phyloP scores from a whole-genome alignment of 1,140 invertebrate genomes.

The Melanaphis sacchari region DNA sequence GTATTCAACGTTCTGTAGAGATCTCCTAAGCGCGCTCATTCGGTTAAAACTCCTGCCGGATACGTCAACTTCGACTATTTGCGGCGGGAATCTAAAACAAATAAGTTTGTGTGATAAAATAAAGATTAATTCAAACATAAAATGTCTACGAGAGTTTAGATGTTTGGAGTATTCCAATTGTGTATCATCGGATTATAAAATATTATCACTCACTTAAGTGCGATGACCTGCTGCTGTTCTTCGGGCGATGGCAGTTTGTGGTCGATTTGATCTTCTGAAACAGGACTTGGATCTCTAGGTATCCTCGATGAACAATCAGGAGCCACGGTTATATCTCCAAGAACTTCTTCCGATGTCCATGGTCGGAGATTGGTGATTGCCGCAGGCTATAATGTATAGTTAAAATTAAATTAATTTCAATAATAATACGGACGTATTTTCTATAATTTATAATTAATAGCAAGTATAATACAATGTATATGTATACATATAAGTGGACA shows the following conservation, averaged over 20 bases:
- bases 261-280: constrained; percentile 65
- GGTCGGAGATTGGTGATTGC: constrained; percentile 78
- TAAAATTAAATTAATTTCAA: not conserved
- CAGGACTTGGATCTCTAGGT: constrained; percentile 53
- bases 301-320: constrained; percentile 74
- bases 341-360: constrained; percentile 83
- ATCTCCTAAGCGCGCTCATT: constrained; percentile 83
- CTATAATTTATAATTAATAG: not conserved
- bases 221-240: constrained; percentile 80
- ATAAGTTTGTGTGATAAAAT: not conserved
- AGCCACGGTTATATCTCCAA: constrained; percentile 80
- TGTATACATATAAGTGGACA: not conserved
- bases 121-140: not conserved
- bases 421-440: too few relatives aligned
- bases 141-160: not conserved
- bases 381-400: constrained; percentile 72
- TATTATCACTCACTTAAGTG: constrained; percentile 73
- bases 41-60: constrained; percentile 84
- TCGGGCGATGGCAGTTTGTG: constrained; percentile 83
- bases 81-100: constrained; percentile 78
- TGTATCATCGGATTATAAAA: not conserved
- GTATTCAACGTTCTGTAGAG: constrained; percentile 69
- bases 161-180: not conserved
- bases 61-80: constrained; percentile 86
- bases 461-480: not conserved